Conservation (phyloP, 2,888 invertebrate genomes). For the Drosophila cognata region DNA sequence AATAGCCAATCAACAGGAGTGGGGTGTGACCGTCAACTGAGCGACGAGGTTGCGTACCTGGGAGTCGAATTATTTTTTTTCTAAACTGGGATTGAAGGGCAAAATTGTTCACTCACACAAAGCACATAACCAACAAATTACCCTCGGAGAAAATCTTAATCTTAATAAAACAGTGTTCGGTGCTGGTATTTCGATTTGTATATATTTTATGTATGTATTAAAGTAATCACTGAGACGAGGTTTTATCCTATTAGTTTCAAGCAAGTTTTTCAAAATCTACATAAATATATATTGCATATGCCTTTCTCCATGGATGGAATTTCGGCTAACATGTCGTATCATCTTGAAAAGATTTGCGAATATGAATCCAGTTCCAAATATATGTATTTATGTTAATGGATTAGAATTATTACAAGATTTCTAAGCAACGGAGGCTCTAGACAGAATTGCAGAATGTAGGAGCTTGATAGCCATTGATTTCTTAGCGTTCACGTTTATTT, state of each 20-base stretch:
- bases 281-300: background rate
- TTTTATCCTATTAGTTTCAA: background rate
- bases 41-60: background rate
- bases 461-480: background rate
- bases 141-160: background rate
- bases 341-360: too few relatives aligned
- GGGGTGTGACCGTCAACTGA: conserved; percentile 1
- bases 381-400: background rate
- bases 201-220: too few relatives aligned
- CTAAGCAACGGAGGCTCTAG: background rate
- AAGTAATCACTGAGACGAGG: too few relatives aligned
- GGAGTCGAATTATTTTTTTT: conserved; percentile 17
- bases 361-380: background rate
- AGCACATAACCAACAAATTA: conserved; percentile 1
- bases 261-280: background rate
- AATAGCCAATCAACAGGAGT: conserved; percentile 45
- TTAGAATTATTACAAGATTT: background rate
- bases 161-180: too few relatives aligned
- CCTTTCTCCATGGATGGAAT: background rate
- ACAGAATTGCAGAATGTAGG: background rate
- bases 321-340: too few relatives aligned
- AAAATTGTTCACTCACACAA: conserved; percentile 21
- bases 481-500: conserved; percentile 64
- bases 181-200: too few relatives aligned
- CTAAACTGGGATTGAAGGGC: conserved; percentile 43